Percentiles rank a stretch among this genome's conserved stretches.
Evolutionary conservation across 2,888 invertebrate species (phyloP).

Genomic region (Leptinotarsa rubiginosa): DNA sequence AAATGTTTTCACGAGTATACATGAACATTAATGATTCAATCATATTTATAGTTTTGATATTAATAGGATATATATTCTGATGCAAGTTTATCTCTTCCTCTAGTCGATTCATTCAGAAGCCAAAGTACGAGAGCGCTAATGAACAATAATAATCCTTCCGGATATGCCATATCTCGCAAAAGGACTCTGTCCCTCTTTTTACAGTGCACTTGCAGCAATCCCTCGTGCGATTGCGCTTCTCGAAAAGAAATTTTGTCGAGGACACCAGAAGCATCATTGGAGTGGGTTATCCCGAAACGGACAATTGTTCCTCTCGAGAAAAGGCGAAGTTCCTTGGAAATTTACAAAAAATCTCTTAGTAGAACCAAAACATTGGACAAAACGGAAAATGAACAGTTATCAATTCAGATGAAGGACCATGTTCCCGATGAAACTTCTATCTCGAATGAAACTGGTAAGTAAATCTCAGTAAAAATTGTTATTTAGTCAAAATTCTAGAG

Average conservation of each 20-base stretch:
- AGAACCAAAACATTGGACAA: neutral
- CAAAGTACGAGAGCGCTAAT: neutral
- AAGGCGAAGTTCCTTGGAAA: constrained; percentile 4
- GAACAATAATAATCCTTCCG: neutral
- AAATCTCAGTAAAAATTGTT: neutral
- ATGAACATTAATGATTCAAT: no score
- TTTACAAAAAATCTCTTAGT: neutral
- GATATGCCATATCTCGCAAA: neutral
- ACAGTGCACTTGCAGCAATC: constrained; percentile 28
- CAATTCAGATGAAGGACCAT: no score
- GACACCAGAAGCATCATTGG: neutral
- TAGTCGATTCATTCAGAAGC: neutral
- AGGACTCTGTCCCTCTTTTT: constrained; percentile 20
- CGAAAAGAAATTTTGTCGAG: constrained; percentile 4
- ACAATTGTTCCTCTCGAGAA: neutral
- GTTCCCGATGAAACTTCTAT: neutral
- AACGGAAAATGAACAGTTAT: neutral
- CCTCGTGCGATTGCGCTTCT: constrained; percentile 29
- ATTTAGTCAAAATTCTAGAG: no score
- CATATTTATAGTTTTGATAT: no score
- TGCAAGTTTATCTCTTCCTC: neutral
- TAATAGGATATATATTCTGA: no score
- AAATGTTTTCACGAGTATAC: no score
- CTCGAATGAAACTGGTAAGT: neutral
- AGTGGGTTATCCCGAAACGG: neutral